Evolutionary conservation across 1,140 invertebrate species (phyloP).

Genomic region (Drosophila neocordata): DNA sequence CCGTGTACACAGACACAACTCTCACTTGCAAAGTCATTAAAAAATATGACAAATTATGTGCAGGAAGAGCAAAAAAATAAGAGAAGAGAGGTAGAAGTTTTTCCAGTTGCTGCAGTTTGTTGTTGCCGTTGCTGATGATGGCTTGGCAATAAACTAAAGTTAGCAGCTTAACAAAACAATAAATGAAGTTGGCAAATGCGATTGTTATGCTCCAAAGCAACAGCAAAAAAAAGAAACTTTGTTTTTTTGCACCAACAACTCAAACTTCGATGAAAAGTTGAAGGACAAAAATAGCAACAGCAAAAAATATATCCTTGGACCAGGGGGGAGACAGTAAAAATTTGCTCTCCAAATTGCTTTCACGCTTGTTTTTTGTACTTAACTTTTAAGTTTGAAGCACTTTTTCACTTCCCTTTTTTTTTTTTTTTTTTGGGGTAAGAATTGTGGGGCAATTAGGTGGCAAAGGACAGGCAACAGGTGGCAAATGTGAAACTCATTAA

Average conservation of each 20-base stretch:
- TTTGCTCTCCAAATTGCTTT: constrained; percentile 56
- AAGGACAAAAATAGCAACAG: constrained; percentile 49
- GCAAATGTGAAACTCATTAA: constrained; percentile 56
- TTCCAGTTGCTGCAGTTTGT: constrained; percentile 26
- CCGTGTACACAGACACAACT: constrained; percentile 58
- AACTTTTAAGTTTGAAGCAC: constrained; percentile 55
- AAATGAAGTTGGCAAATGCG: constrained; percentile 79
- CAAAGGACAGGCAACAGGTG: constrained; percentile 52
- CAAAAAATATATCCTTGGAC: constrained; percentile 1
- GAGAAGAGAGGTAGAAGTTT: constrained; percentile 4
- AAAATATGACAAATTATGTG: constrained; percentile 78
- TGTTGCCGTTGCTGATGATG: constrained; percentile 41
- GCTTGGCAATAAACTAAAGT: constrained; percentile 76
- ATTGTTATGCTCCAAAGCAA: constrained; percentile 63
- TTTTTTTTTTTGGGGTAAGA: constrained; percentile 44
- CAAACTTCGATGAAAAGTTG: constrained; percentile 71
- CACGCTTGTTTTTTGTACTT: constrained; percentile 62
- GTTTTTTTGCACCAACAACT: constrained; percentile 50
- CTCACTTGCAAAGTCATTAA: constrained; percentile 75
- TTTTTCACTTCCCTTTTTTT: no score
- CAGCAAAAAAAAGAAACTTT: constrained; percentile 15
- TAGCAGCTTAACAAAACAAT: constrained; percentile 80
- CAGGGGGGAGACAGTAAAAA: constrained; percentile 7
- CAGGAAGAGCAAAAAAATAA: constrained; percentile 9
- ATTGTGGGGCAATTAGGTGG: constrained; percentile 60